A percentile compares a stretch with the other conserved stretches of the same genome.
Evolutionary conservation across 2,888 invertebrate species (phyloP).

Genomic region (Zhuqinia jingwanae): DNA sequence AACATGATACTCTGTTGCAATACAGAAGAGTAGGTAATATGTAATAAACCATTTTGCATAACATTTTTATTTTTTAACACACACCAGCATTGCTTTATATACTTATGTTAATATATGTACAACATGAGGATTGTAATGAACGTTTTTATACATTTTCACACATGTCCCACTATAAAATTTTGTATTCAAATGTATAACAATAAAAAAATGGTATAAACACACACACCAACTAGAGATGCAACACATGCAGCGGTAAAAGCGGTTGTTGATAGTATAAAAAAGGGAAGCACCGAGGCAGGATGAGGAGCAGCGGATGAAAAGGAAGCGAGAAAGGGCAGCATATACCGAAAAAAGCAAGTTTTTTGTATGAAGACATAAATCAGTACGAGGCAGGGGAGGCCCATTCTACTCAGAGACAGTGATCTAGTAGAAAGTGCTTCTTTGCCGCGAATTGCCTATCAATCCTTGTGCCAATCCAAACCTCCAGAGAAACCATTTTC

Average conservation of each 20-base stretch:
- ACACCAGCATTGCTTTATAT: background rate
- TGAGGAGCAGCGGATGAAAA: no score
- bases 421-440: slow-evolving; percentile 72
- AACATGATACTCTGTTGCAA: no score
- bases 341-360: slow-evolving; percentile 31
- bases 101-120: background rate
- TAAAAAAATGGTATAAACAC: no score
- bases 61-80: background rate
- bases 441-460: slow-evolving; percentile 70
- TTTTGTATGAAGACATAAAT: slow-evolving; percentile 70
- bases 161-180: no score
- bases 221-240: no score
- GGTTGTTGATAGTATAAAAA: no score
- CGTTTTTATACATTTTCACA: slow-evolving; percentile 3
- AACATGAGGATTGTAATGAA: slow-evolving; percentile 25
- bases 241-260: no score
- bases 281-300: no score
- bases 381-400: slow-evolving; percentile 69
- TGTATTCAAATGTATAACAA: no score
- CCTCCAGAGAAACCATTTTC: slow-evolving; percentile 71
- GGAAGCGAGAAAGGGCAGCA: slow-evolving; percentile 1
- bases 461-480: slow-evolving; percentile 71
- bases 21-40: no score
- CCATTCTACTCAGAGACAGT: slow-evolving; percentile 66
- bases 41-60: slow-evolving; percentile 12